Evolutionary conservation across 2,797 vertebrate genomes (phyloP), one percentile per base, ranked within the genome.

Genomic region (Scomberomorus guttatus): DNA sequence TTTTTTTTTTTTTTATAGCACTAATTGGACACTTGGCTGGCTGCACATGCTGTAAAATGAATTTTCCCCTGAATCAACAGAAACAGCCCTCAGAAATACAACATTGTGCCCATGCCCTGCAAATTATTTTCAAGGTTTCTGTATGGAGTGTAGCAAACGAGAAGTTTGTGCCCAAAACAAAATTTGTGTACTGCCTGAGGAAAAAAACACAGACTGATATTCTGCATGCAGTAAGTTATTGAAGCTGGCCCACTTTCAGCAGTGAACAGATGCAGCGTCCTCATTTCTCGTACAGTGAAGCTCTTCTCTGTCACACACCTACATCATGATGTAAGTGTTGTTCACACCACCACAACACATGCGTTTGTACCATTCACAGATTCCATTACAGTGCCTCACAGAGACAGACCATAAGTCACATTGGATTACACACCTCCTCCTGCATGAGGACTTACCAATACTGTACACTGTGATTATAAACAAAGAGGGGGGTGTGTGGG

Each of bases 31-130:
- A 83, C 79, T 91, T 89, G 92, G 92, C 85, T 70, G 73, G 75
- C 75, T 79, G 80, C 70, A 80, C 68, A 73, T 83, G 91, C 84
- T 82, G 81, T 90, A 89, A 91, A 93, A 93, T 82, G 67, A 82
- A 92, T 92, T 92, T 92, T 87, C 68, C 86, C 84, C 90, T 88
- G 87, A 90, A 93, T 93, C 89, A 87, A 93, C 90, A 89, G 86
- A 92, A 94, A 90, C 72, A 79, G 74, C 64, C 61, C 76, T 82
- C 70, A 81, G 80, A 90, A 86, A 86, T 79, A 76, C 77, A 73
- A 61, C 67, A 75, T 78, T 55, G 39, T 70, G 58, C 70, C 83
- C 64, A 73, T 57, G 67, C 64, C 48, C 69, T 39, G 54, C 54
- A 87, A 72, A 86, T 84, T 66, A 83, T 77, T 77, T 42, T 29